Percentiles rank a stretch among this genome's conserved stretches.
Evolutionary conservation across 1,140 invertebrate genomes (phyloP).

Genomic region (Drosophila pallidifrons): DNA sequence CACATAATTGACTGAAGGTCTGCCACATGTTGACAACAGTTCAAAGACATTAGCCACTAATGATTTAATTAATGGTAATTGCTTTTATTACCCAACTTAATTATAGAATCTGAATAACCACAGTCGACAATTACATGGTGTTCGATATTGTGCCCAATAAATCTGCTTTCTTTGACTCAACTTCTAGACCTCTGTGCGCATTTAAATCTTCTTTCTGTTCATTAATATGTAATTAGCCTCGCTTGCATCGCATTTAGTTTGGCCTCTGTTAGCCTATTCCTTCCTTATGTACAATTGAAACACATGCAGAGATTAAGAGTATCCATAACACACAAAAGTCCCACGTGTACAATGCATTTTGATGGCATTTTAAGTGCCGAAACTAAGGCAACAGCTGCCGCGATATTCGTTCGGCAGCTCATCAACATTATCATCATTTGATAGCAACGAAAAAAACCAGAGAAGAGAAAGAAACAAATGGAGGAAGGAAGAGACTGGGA

Average conservation of each 20-base stretch:
- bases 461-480: not conserved
- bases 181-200: not conserved
- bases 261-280: not conserved
- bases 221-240: constrained; percentile 67
- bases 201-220: not conserved
- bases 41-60: no score
- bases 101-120: not conserved
- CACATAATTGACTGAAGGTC: no score
- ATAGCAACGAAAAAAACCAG: constrained; percentile 34
- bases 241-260: constrained; percentile 47
- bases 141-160: not conserved
- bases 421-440: constrained; percentile 63
- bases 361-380: constrained; percentile 73
- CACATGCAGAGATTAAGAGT: constrained; percentile 28
- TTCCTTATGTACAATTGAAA: constrained; percentile 3
- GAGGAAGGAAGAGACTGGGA: constrained; percentile 5
- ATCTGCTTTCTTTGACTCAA: not conserved
- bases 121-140: not conserved
- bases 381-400: constrained; percentile 35
- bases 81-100: not conserved
- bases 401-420: constrained; percentile 55
- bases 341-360: constrained; percentile 71
- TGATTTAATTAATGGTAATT: not conserved
- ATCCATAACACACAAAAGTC: constrained; percentile 41
- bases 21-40: no score